Evolutionary conservation across 2,797 vertebrate genomes (phyloP), one percentile per base, ranked within the genome.

Genomic region (Megalops cyprinoides): DNA sequence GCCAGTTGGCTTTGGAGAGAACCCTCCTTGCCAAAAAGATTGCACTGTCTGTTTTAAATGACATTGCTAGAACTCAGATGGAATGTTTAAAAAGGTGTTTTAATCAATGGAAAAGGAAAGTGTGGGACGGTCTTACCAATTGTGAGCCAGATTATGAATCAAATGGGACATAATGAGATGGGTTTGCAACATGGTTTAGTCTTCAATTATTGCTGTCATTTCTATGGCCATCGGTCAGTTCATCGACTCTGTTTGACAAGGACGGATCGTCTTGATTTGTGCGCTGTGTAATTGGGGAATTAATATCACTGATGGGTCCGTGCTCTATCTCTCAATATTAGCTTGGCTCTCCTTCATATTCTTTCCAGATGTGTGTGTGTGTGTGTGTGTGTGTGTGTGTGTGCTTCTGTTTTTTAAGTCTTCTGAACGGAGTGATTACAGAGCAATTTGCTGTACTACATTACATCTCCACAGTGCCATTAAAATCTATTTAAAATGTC

Each of bases 11-110:
- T 76, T 78, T 83, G 73, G 78, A 58, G 34, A 75, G 56, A 25
- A 14, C 31, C 75, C 1, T 60, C 48, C 69, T 83, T 89, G 87
- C 86, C 89, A 89, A 89, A 87, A 87, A 80, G 77, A 82, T 85
- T 86, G 86, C 83, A 84, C 83, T 86, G 87, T 90, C 87, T 88
- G 84, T 87, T 91, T 87, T 91, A 90, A 91, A 90, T 89, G 78
- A 74, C 69, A 82, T 65, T 88, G 88, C 87, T 75, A 81, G 51
- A 77, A 78, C 85, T 82, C 73, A 85, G 85, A 88, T 78, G 80
- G 84, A 84, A 82, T 75, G 42, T 90, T 86, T 85, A 87, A 89
- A 87, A 86, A 78, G 81, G 83, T 89, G 82, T 89, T 88, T 88
- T 90, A 94, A 93, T 92, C 90, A 91, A 81, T 90, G 84, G 84